phyloP scores from a whole-genome alignment of 2,888 invertebrate genomes.

The Cephus runcator region DNA sequence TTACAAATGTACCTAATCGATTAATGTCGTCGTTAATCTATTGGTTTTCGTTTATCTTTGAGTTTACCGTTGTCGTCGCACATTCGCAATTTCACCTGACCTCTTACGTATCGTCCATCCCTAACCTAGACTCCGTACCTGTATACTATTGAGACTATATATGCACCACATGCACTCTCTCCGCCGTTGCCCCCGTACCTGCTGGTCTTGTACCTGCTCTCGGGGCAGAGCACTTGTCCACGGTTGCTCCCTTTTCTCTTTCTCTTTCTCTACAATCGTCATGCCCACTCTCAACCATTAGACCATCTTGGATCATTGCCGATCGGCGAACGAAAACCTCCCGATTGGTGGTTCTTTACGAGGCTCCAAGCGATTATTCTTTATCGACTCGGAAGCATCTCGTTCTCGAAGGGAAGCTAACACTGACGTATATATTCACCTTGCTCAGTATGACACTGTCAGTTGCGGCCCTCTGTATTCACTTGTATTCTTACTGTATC shows the following conservation, averaged over 20 bases:
- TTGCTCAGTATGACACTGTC: conserved; percentile 66
- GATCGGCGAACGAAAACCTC: neutral
- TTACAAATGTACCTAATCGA: no score
- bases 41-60: neutral
- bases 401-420: conserved; percentile 46
- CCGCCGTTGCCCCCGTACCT: no score
- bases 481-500: neutral
- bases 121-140: neutral
- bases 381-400: neutral
- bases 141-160: neutral
- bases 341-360: conserved; percentile 25
- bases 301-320: neutral
- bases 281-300: no score
- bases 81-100: neutral
- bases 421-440: conserved; percentile 66
- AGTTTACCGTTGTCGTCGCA: neutral
- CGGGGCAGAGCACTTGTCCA: no score
- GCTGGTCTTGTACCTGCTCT: no score
- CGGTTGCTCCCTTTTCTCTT: neutral
- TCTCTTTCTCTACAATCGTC: neutral
- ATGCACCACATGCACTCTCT: no score
- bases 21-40: neutral
- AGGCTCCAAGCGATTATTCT: conserved; percentile 18
- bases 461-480: conserved; percentile 58
- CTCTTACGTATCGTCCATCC: neutral